These are phyloP conservation scores for Casuarius casuarius DNA, from an alignment of 2,113 vertebrate species.

Conservation along the genomic window DNA sequence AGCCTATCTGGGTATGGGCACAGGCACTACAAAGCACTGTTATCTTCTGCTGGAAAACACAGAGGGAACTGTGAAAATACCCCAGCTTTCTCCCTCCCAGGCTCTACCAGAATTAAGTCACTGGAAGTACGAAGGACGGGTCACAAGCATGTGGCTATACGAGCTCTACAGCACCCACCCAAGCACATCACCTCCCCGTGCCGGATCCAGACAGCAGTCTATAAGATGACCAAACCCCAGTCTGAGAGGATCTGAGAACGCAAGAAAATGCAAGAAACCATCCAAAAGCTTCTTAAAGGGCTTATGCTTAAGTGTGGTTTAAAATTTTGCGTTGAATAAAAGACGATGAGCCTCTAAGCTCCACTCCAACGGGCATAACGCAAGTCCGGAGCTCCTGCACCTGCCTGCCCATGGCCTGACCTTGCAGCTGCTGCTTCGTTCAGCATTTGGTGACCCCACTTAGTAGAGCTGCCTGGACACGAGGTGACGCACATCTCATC, in stretches of 20 bases:
- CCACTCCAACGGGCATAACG: fast-evolving
- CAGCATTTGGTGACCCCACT: fast-evolving
- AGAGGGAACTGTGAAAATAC: fast-evolving
- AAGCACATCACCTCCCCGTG: neutral
- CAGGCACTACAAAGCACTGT: fast-evolving
- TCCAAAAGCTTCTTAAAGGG: neutral
- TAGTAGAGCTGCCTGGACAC: neutral
- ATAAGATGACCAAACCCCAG: neutral
- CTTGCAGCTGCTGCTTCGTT: fast-evolving
- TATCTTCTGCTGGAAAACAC: neutral
- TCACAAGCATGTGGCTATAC: fast-evolving
- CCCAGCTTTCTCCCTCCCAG: fast-evolving
- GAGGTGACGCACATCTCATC: fast-evolving
- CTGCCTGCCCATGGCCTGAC: neutral
- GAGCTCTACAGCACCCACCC: fast-evolving
- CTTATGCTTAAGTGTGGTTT: neutral
- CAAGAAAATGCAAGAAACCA: neutral
- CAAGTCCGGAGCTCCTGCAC: fast-evolving
- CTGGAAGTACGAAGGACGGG: neutral
- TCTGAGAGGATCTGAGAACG: neutral
- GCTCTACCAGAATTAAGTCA: fast-evolving
- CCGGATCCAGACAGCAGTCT: neutral
- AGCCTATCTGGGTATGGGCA: neutral
- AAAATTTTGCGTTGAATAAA: neutral
- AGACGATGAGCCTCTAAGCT: fast-evolving